These are phyloP conservation scores for Watsonalla binaria DNA, from an alignment of 2,888 invertebrate genomes.

Conservation along the genomic window DNA sequence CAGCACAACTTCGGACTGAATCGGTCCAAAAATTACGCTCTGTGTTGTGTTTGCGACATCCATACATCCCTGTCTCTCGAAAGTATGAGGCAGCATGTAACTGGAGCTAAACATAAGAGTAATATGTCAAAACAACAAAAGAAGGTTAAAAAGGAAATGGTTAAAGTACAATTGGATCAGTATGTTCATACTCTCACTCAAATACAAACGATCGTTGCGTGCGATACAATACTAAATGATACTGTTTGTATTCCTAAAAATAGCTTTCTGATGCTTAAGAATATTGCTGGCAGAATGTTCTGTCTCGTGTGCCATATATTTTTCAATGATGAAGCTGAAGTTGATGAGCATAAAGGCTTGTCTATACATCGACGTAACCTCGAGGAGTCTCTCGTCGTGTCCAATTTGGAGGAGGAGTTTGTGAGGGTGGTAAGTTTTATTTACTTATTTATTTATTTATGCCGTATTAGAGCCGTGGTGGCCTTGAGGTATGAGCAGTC, in stretches of 20 bases:
- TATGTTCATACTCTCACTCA: conserved; percentile 13
- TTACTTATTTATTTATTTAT: too few relatives aligned
- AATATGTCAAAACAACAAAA: conserved; percentile 5
- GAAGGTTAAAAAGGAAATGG: neutral
- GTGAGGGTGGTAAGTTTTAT: conserved; percentile 38
- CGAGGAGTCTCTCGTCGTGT: conserved; percentile 17
- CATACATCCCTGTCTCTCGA: conserved; percentile 16
- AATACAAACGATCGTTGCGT: conserved; percentile 8
- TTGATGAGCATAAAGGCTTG: conserved; percentile 11
- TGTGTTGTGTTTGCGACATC: conserved; percentile 22
- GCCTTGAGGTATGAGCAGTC: too few relatives aligned
- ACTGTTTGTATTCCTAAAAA: conserved; percentile 22
- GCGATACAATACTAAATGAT: conserved; percentile 31
- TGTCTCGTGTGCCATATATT: conserved; percentile 22
- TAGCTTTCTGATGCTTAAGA: conserved; percentile 21
- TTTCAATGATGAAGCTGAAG: neutral
- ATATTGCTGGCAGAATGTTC: neutral
- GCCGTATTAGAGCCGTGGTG: too few relatives aligned
- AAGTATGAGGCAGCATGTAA: conserved; percentile 21
- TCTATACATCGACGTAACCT: conserved; percentile 14
- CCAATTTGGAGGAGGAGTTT: conserved; percentile 33
- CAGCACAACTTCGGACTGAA: conserved; percentile 15
- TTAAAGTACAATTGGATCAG: neutral
- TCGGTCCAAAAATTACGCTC: conserved; percentile 8
- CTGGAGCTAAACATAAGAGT: conserved; percentile 16